Percentiles rank a stretch among this genome's conserved stretches.
Conservation (phyloP, 2,113 vertebrate species). For the Poicephalus meyeri region DNA sequence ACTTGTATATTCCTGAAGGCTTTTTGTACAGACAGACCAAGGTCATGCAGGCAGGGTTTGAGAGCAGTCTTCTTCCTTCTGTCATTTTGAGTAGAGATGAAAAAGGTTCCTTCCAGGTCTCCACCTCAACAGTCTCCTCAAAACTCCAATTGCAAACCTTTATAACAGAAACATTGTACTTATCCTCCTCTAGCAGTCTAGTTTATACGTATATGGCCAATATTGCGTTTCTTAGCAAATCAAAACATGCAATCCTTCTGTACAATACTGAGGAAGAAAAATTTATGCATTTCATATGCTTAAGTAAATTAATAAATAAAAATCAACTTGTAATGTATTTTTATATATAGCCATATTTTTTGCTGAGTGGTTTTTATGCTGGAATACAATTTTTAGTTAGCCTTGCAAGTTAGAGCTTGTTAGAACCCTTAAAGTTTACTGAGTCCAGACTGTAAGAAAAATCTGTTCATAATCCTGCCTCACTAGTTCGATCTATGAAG, state of each 20-base stretch:
- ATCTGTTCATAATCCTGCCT: neutral
- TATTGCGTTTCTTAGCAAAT: neutral
- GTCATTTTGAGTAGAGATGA: neutral
- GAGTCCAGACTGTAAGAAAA: neutral
- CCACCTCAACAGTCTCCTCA: neutral
- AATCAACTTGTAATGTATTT: neutral
- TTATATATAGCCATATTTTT: neutral
- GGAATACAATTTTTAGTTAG: neutral
- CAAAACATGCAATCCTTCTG: neutral
- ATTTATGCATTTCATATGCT: neutral
- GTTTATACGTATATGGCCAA: neutral
- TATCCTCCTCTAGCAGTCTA: neutral
- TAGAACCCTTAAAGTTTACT: neutral
- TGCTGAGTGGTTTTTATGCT: neutral
- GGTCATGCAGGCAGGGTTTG: neutral
- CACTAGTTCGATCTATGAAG: neutral
- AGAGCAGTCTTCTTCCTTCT: neutral
- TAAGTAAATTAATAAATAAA: constrained; percentile 14
- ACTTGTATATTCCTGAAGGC: neutral
- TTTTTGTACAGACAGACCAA: neutral
- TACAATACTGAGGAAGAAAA: neutral
- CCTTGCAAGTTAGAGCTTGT: neutral
- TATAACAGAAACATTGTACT: neutral
- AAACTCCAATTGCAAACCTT: neutral
- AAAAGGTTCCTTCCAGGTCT: neutral